A percentile compares a stretch with the other conserved stretches of the same genome.
Conservation (phyloP, 2,113 vertebrate genomes). For the Ailurus styani region DNA sequence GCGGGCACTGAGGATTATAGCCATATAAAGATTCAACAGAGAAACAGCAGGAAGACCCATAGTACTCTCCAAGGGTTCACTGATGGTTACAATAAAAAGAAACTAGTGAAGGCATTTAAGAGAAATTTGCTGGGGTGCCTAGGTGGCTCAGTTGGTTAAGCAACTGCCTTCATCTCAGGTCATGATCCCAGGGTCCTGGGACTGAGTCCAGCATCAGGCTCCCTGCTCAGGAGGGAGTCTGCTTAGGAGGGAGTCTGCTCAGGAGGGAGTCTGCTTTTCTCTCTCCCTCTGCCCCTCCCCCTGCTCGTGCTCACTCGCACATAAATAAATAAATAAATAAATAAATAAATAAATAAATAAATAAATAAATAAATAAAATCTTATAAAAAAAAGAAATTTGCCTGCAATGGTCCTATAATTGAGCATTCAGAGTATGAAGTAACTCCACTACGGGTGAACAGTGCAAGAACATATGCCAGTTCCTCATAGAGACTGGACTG, state of each 20-base stretch:
- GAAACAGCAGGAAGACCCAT: background rate
- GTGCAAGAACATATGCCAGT: conserved; percentile 96
- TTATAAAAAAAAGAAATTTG: background rate
- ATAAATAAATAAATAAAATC: background rate
- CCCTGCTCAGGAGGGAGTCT: background rate
- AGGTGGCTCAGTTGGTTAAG: background rate
- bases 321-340: background rate
- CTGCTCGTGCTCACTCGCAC: fast-evolving
- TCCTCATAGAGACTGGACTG: conserved; percentile 85
- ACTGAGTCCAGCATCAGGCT: background rate
- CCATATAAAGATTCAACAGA: background rate
- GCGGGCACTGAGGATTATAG: background rate
- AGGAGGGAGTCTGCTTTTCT: background rate
- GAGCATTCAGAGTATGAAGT: conserved; percentile 82
- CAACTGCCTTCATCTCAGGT: background rate
- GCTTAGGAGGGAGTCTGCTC: background rate
- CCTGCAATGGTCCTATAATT: background rate
- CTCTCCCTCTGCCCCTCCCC: background rate
- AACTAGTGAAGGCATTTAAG: background rate
- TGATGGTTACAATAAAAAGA: background rate
- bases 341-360: background rate
- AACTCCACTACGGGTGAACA: conserved; percentile 96
- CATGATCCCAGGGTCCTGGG: background rate
- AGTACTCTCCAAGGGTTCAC: background rate
- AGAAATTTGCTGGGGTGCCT: background rate